These are phyloP conservation scores for Benthosema pterotum DNA, from an alignment of 2,797 vertebrate genomes.

Conservation along the genomic window DNA sequence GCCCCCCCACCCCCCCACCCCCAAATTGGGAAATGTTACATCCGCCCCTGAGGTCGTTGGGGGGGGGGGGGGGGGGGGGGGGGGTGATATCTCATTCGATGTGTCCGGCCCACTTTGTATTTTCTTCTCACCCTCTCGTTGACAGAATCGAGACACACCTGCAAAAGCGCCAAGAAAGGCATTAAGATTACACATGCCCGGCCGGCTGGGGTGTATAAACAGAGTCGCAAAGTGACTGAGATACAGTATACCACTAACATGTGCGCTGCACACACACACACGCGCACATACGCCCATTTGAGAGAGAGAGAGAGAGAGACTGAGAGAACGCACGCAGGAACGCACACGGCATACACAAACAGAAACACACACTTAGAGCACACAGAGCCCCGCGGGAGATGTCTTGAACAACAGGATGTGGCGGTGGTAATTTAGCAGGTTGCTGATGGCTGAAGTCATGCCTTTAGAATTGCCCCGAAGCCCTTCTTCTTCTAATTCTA, in stretches of 20 bases:
- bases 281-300: conserved; percentile 7
- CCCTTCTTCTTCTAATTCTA: no score
- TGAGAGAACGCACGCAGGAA: conserved; percentile 10
- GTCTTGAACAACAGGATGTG: conserved; percentile 76
- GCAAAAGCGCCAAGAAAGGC: conserved; percentile 55
- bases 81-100: conserved; percentile 42
- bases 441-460: conserved; percentile 67
- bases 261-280: no score
- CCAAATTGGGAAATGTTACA: no score
- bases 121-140: conserved; percentile 17
- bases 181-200: conserved; percentile 51
- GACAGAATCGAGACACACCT: conserved; percentile 40
- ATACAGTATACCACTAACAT: conserved; percentile 38
- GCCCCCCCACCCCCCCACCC: no score
- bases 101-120: conserved; percentile 37
- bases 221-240: conserved; percentile 33
- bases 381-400: conserved; percentile 51
- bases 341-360: conserved; percentile 9
- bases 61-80: not conserved
- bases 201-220: conserved; percentile 54
- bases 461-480: conserved; percentile 71
- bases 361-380: conserved; percentile 25
- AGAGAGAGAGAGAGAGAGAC: no score
- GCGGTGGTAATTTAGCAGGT: conserved; percentile 66
- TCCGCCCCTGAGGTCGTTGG: not conserved